These are phyloP conservation scores for Amphiprion ocellaris DNA, from an alignment of 2,113 vertebrate genomes.

Conservation along the genomic window DNA sequence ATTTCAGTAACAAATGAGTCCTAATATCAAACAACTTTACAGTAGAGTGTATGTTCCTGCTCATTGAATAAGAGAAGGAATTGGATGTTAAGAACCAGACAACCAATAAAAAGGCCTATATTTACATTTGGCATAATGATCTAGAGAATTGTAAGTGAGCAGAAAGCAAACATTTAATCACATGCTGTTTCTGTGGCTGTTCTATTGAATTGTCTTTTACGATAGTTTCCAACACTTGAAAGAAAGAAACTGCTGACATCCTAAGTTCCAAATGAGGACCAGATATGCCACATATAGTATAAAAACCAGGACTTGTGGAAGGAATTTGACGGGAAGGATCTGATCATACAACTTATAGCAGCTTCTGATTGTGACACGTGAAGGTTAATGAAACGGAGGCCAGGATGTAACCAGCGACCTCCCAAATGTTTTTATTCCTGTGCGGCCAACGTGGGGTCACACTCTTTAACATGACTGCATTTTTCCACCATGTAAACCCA, in stretches of 20 bases:
- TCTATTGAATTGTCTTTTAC: slow-evolving; percentile 61
- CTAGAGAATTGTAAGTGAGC: slow-evolving; percentile 15
- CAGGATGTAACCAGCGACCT: slow-evolving; percentile 57
- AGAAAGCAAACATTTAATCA: slow-evolving; percentile 41
- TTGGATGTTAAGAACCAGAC: slow-evolving; percentile 5
- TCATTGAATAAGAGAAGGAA: slow-evolving; percentile 38
- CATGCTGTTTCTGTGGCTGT: slow-evolving; percentile 49
- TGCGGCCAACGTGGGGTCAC: slow-evolving; percentile 34
- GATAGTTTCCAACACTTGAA: slow-evolving; percentile 69
- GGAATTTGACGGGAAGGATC: slow-evolving; percentile 51
- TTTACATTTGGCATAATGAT: slow-evolving; percentile 28
- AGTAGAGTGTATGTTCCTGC: slow-evolving; percentile 37
- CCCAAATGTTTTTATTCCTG: slow-evolving; percentile 24
- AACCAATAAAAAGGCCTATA: background rate
- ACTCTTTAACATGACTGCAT: slow-evolving; percentile 62
- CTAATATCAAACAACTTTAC: slow-evolving; percentile 29
- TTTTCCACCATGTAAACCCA: slow-evolving; percentile 79
- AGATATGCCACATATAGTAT: slow-evolving; percentile 59
- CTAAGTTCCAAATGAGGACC: slow-evolving; percentile 77
- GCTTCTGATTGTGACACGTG: slow-evolving; percentile 37
- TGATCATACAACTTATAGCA: slow-evolving; percentile 30
- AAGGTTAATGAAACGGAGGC: slow-evolving; percentile 54
- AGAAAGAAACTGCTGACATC: slow-evolving; percentile 72
- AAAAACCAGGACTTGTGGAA: slow-evolving; percentile 54
- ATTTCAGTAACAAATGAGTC: slow-evolving; percentile 19